Base-by-base conservation (phyloP, 2,797 vertebrate species). In the Scolopax rusticola region DNA sequence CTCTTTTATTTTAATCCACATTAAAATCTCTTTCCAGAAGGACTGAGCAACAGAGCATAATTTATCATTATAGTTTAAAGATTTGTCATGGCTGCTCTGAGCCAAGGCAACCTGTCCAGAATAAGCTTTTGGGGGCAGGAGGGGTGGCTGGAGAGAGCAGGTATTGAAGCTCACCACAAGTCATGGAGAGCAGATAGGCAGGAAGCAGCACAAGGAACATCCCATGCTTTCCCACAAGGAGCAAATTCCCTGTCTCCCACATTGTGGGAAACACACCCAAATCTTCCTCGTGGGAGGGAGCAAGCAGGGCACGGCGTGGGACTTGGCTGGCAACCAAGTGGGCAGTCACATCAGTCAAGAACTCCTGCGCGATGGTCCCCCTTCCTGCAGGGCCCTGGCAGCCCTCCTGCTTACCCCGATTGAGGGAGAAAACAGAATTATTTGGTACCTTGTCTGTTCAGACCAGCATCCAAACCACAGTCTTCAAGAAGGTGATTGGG, bases 1-100 rank as follows among this genome's bases (percentile, higher is more conserved):
- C 71, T 78, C 92, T 97, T 96, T 95, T 76, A 85, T 78, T 97
- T 96, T 87, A 93, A 97, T 92, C 90, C 87, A 92, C 79, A 79
- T 96, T 87, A 95, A 96, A 93, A 89, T 93, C 40, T 43, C 77
- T 92, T 95, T 97, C 74, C 60, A 90, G 77, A 86, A 83, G 45
- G 73, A 78, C 63, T 56, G 78, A 87, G 45, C 71, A 78, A 91
- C 9, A 28, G 59, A 90, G 25, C 24, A 70, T 82, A 80, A 95
- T 97, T 95, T 81, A 95, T 96, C 77, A 88, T 43, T 65, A 65
- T 1, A 73, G 93, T 90, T 93, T 56, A 90, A 95, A 67, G 61
- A 88, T 93, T 77, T 73, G 84, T 85, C 88, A 54, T 4, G 79
- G 76, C 87, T 89, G 73, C 64, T 77, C 83, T 10, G 15, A 53